A percentile compares a stretch with the other conserved stretches of the same genome.
Conservation (phyloP, 2,797 vertebrate species). For the Spatula clypeata region DNA sequence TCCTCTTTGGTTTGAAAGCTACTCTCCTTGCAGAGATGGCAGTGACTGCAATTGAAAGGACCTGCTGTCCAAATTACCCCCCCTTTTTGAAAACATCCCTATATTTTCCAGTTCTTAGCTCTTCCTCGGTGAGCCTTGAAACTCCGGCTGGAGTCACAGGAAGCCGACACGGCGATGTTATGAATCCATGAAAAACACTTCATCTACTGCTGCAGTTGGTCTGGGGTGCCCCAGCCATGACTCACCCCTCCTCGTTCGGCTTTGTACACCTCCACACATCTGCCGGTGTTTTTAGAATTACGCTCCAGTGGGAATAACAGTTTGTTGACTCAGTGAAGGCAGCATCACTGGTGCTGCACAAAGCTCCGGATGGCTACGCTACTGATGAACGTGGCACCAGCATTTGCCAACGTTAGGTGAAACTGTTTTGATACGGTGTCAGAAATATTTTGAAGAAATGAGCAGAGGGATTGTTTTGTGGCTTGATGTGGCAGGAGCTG, state of each 20-base stretch:
- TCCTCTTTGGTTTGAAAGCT: neutral
- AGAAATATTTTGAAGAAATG: neutral
- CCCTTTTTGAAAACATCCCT: neutral
- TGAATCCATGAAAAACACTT: neutral
- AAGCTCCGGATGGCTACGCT: neutral
- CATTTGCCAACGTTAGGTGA: neutral
- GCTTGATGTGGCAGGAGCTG: neutral
- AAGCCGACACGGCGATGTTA: neutral
- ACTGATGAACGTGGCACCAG: rapidly evolving
- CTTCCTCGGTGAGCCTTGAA: neutral
- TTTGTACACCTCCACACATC: constrained; percentile 16
- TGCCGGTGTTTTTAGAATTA: neutral
- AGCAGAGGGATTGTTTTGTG: neutral
- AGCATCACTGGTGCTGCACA: neutral
- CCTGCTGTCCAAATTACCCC: neutral
- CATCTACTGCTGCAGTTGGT: neutral
- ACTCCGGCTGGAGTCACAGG: neutral
- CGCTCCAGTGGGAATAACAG: neutral
- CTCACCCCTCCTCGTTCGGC: neutral
- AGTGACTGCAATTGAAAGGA: neutral
- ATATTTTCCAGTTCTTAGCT: neutral
- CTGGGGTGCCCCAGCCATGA: neutral
- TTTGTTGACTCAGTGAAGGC: neutral
- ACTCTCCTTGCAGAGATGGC: neutral
- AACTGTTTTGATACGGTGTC: neutral